Evolutionary conservation across 2,113 vertebrate genomes (phyloP).

Genomic region (Rhabdornis inornatus): DNA sequence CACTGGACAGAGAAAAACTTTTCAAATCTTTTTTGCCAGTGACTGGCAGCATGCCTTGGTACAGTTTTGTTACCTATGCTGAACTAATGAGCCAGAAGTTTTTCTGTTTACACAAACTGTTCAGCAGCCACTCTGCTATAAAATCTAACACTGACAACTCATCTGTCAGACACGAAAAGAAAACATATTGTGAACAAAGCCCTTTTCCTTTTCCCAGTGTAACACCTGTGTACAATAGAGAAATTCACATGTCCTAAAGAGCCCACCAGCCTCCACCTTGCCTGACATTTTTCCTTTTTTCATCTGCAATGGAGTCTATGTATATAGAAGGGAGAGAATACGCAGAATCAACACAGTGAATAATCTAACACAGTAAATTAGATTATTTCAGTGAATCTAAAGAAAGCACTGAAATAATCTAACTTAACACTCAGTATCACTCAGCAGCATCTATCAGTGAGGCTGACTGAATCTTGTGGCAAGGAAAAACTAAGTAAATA

Average conservation of each 20-base stretch:
- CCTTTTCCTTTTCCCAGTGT: not conserved
- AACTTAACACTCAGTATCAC: not conserved
- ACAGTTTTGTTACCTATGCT: not conserved
- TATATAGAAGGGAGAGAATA: not conserved
- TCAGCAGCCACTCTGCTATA: not conserved
- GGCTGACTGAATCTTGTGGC: not conserved
- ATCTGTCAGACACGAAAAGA: not conserved
- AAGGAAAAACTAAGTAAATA: not conserved
- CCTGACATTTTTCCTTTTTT: not conserved
- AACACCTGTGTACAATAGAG: not conserved
- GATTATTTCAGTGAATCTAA: not conserved
- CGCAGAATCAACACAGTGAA: not conserved
- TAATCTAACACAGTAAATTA: no score
- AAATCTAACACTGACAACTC: not conserved
- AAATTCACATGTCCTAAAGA: not conserved
- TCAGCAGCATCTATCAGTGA: not conserved
- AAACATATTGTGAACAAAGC: not conserved
- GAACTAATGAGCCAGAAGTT: not conserved
- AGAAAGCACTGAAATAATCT: not conserved
- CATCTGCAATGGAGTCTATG: not conserved
- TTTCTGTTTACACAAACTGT: not conserved
- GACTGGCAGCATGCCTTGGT: not conserved
- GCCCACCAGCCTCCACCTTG: not conserved
- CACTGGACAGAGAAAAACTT: not conserved
- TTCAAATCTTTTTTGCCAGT: not conserved